phyloP scores from a whole-genome alignment of 2,888 invertebrate species.

The Aphidoletes aphidimyza region DNA sequence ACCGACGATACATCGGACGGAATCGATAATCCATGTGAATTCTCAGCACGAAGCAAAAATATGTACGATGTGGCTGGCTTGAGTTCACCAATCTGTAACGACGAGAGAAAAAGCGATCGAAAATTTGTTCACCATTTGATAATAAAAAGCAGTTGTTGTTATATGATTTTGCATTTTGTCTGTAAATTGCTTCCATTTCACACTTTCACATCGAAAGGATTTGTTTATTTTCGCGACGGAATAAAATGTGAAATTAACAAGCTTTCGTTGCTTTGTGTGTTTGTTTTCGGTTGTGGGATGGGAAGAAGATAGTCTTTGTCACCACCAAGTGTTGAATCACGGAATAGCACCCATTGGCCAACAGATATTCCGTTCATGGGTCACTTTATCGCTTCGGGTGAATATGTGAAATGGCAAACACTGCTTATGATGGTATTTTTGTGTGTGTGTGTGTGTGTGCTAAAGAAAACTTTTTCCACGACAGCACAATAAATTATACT shows the following conservation, averaged over 20 bases:
- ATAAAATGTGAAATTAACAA: conserved; percentile 34
- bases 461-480: neutral
- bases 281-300: neutral
- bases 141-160: neutral
- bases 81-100: conserved; percentile 74
- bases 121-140: too few species aligned
- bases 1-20: conserved; percentile 81
- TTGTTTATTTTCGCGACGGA: neutral
- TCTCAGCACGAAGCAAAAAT: conserved; percentile 87
- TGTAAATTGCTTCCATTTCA: too few species aligned
- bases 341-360: neutral
- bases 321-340: neutral
- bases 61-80: conserved; percentile 85
- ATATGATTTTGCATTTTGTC: neutral
- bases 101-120: conserved; percentile 56
- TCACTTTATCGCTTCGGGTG: neutral
- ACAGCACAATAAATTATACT: conserved; percentile 58
- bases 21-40: conserved; percentile 83
- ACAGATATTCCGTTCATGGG: neutral
- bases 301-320: neutral
- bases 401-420: neutral
- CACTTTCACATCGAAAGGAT: neutral
- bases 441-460: neutral
- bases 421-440: neutral
- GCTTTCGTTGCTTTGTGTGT: neutral